Conservation (phyloP, 1,140 invertebrate genomes). For the Berghia stephanieae region DNA sequence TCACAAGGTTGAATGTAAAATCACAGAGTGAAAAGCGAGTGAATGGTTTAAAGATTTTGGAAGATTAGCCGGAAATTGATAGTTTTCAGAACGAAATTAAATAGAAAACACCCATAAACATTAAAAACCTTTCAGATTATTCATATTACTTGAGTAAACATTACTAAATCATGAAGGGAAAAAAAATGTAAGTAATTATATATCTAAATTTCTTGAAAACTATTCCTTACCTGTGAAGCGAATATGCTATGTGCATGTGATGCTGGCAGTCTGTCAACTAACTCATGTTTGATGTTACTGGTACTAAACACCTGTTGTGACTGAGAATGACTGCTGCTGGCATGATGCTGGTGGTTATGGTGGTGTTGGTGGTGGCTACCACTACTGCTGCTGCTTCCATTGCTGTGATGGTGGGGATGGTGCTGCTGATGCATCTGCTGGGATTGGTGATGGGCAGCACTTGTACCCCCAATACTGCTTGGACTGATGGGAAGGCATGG, state of each 20-base stretch:
- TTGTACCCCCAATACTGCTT: conserved; percentile 30
- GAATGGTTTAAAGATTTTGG: too few species aligned
- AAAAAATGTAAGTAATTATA: background rate
- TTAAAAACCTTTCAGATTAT: background rate
- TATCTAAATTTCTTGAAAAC: background rate
- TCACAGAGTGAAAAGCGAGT: too few species aligned
- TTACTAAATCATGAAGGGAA: background rate
- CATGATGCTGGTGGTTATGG: background rate
- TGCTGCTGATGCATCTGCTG: background rate
- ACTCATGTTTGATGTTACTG: conserved; percentile 32
- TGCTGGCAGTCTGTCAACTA: conserved; percentile 22
- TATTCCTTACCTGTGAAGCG: conserved; percentile 20
- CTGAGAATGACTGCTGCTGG: conserved; percentile 31
- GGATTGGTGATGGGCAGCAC: conserved; percentile 16
- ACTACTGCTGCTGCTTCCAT: conserved; percentile 21
- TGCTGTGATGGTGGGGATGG: background rate
- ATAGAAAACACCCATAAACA: background rate
- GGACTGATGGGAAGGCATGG: conserved; percentile 37
- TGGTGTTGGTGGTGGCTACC: background rate
- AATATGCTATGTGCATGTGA: conserved; percentile 31
- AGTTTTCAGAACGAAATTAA: too few species aligned
- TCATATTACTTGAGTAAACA: too few species aligned
- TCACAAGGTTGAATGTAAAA: too few species aligned
- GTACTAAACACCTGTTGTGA: conserved; percentile 22
- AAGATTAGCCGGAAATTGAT: too few species aligned